A percentile compares a stretch with the other conserved stretches of the same genome.
Conservation (phyloP, 2,888 invertebrate species). For the Stenichneumon culpator region DNA sequence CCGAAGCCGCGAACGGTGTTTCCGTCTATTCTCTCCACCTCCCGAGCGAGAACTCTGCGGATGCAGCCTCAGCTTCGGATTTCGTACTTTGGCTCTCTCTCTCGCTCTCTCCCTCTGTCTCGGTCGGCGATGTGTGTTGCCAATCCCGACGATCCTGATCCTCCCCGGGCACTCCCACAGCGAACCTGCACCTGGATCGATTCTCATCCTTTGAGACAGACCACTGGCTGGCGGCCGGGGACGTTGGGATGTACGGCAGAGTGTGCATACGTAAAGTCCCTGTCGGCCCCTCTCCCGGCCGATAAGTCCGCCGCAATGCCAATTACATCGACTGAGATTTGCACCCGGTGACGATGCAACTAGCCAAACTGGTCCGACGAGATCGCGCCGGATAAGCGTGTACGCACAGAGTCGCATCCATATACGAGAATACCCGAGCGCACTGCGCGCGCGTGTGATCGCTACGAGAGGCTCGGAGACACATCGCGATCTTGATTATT, state of each 20-base stretch:
- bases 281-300: conserved; percentile 5
- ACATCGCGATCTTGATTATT: conserved; percentile 8
- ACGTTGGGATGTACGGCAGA: conserved; percentile 9
- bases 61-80: conserved; percentile 7
- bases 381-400: conserved; percentile 59
- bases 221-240: not conserved
- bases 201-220: conserved; percentile 56
- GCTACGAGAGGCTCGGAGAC: conserved; percentile 3
- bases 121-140: conserved; percentile 35
- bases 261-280: conserved; percentile 9
- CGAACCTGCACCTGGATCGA: conserved; percentile 51
- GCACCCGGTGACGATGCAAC: conserved; percentile 65
- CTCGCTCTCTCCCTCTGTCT: conserved; percentile 2
- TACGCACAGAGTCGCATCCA: conserved; percentile 33
- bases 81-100: conserved; percentile 29
- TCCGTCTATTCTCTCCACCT: conserved; percentile 18
- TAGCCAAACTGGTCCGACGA: conserved; percentile 65
- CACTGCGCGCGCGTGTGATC: not conserved
- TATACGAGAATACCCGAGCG: not conserved
- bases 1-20: conserved; percentile 36
- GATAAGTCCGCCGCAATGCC: conserved; percentile 65
- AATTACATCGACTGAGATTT: conserved; percentile 67
- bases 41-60: not conserved
- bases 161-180: conserved; percentile 38
- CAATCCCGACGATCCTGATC: conserved; percentile 41